Evolutionary conservation across 2,113 vertebrate genomes (phyloP), one percentile per base, ranked within the genome.

Genomic region (Microtus oregoni): DNA sequence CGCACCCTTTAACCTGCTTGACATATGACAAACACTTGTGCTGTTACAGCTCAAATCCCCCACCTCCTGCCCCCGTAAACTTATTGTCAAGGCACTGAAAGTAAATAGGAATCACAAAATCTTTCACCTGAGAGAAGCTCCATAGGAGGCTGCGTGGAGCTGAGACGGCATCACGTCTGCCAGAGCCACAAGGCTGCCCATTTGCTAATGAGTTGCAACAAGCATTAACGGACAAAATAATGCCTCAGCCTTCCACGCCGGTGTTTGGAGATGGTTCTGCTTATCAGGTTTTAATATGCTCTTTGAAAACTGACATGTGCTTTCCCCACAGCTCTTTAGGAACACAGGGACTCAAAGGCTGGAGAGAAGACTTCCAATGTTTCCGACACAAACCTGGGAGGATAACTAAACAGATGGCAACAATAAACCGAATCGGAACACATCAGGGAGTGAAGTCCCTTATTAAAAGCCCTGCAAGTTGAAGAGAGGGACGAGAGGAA

Each of bases 391-490:
- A 96, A 98, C 79, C 63, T 97, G 92, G 96, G 93, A 97, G 96
- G 78, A 78, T 92, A 96, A 97, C 97, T 96, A 96, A 98, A 95
- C 89, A 98, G 97, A 97, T 98, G 96, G 97, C 86, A 98, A 94
- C 96, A 97, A 94, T 98, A 97, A 97, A 96, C 44, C 0, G 75
- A 97, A 98, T 96, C 97, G 81, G 91, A 98, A 97, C 82, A 93
- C 97, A 96, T 97, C 96, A 92, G 97, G 97, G 97, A 97, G 52
- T 91, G 86, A 44, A 97, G 96, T 97, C 97, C 97, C 98, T 98
- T 98, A 98, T 97, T 98, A 98, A 98, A 98, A 98, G 96, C 96
- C 50, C 97, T 91, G 95, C 81, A 96, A 92, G 85, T 63, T 86
- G 81, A 97, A 97, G 65, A 81, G 28, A 95, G 30, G 61, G 58